phyloP scores from a whole-genome alignment of 2,113 vertebrate genomes.

The Equus quagga region DNA sequence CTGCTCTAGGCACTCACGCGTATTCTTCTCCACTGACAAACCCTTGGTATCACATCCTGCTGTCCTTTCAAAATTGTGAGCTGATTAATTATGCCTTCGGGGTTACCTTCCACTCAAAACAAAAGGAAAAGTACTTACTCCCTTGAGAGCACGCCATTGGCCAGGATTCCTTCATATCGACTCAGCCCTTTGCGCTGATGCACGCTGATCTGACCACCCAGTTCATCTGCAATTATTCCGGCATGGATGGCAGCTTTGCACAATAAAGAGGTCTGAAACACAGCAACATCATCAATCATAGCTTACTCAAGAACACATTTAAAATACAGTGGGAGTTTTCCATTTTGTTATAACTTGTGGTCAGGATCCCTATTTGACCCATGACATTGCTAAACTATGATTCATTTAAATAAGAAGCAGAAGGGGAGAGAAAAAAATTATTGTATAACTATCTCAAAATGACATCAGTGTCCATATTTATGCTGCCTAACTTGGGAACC shows the following conservation, averaged over 20 bases:
- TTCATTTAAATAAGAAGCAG: not conserved
- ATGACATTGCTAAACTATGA: not conserved
- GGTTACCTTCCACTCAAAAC: not conserved
- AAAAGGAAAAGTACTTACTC: constrained; percentile 86
- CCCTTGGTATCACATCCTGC: not conserved
- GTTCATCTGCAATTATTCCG: constrained; percentile 89
- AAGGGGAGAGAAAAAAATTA: not conserved
- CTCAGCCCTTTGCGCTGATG: constrained; percentile 89
- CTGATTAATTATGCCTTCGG: not conserved
- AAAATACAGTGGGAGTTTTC: not conserved
- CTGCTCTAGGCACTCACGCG: not conserved
- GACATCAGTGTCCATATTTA: not conserved
- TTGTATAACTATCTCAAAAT: not conserved
- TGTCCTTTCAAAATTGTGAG: not conserved
- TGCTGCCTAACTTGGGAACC: not conserved
- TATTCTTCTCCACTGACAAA: not conserved
- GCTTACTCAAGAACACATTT: not conserved
- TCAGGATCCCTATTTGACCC: not conserved
- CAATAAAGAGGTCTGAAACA: constrained; percentile 92
- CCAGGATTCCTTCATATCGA: constrained; percentile 87
- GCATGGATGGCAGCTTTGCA: constrained; percentile 94
- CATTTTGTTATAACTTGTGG: not conserved
- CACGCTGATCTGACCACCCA: constrained; percentile 91
- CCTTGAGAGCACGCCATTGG: constrained; percentile 90
- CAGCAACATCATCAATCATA: not conserved